A percentile compares a stretch with the other conserved stretches of the same genome.
These are phyloP conservation scores for Elaphurus davidianus DNA, from an alignment of 2,113 vertebrate species.

Conservation along the genomic window DNA sequence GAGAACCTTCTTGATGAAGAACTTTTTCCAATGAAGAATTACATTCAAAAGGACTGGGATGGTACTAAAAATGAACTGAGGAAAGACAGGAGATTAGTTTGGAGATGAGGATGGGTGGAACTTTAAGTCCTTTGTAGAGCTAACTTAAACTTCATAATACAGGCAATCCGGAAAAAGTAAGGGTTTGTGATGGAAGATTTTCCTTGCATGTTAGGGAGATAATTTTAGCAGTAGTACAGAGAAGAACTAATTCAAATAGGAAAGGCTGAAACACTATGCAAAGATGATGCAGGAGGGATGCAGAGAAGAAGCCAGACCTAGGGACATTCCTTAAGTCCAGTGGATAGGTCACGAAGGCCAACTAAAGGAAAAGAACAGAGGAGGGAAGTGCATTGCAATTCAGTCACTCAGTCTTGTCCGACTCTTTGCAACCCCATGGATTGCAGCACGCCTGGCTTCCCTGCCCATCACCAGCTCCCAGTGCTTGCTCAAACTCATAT, in stretches of 20 bases:
- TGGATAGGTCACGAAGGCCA: neutral
- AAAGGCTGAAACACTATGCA: neutral
- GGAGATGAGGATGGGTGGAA: neutral
- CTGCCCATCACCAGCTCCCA: neutral
- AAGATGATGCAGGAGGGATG: neutral
- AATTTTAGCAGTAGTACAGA: neutral
- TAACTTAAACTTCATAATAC: neutral
- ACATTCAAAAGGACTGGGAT: neutral
- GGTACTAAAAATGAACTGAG: neutral
- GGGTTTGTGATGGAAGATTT: neutral
- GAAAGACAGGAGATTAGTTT: neutral
- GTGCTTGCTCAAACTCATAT: neutral
- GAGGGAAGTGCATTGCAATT: neutral
- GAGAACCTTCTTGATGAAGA: neutral
- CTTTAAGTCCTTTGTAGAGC: neutral
- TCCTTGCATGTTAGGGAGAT: neutral
- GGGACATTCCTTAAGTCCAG: neutral
- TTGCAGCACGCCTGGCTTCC: neutral
- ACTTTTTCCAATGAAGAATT: neutral
- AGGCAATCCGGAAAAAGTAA: neutral
- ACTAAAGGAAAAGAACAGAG: neutral
- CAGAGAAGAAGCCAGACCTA: neutral
- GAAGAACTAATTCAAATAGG: neutral
- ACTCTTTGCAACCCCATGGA: neutral
- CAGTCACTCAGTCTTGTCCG: fast-evolving